phyloP scores from a whole-genome alignment of 2,888 invertebrate species.

The Nesidiocoris tenuis region DNA sequence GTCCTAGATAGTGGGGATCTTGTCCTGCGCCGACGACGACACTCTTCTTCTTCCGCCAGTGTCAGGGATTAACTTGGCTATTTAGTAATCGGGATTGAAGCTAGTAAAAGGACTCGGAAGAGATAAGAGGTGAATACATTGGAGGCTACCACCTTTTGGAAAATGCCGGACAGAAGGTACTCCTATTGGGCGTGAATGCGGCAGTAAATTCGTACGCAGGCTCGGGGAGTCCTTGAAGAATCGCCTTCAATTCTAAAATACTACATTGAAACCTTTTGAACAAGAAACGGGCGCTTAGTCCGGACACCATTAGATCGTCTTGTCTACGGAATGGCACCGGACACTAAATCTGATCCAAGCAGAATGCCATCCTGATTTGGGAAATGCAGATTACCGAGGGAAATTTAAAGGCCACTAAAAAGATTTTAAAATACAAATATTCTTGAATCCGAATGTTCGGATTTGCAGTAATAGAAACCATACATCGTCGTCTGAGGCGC shows the following conservation, averaged over 20 bases:
- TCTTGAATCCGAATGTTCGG: too few species aligned
- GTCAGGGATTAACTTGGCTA: conserved; percentile 36
- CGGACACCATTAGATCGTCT: neutral
- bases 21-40: conserved; percentile 8
- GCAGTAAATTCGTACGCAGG: conserved; percentile 23
- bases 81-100: conserved; percentile 37
- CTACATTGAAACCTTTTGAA: neutral
- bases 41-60: conserved; percentile 19
- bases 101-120: neutral
- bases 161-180: neutral
- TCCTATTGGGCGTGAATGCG: conserved; percentile 9
- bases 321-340: neutral
- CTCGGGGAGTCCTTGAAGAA: conserved; percentile 21
- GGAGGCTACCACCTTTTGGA: neutral
- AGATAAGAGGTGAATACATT: conserved; percentile 27
- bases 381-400: too few species aligned
- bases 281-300: neutral
- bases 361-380: too few species aligned
- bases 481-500: too few species aligned
- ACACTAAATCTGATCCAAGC: too few species aligned
- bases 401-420: too few species aligned
- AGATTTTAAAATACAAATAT: too few species aligned
- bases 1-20: conserved; percentile 36
- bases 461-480: too few species aligned
- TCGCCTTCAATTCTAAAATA: conserved; percentile 21